Evolutionary conservation across 2,888 invertebrate genomes (phyloP).

Genomic region (Ennomos fuscantarius): DNA sequence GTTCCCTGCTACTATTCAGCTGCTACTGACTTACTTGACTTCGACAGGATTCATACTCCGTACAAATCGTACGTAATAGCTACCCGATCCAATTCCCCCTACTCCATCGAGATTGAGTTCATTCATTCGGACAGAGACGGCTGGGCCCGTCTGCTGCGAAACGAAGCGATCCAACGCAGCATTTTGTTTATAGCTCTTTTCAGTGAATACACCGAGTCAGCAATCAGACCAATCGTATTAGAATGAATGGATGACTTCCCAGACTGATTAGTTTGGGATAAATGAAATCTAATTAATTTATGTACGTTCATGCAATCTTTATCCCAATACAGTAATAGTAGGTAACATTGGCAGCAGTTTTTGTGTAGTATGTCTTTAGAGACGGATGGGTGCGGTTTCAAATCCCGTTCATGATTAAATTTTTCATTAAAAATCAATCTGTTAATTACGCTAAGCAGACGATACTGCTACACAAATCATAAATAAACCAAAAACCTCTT

Average conservation of each 20-base stretch:
- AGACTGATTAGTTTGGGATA: constrained; percentile 48
- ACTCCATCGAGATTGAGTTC: constrained; percentile 67
- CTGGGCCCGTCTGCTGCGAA: constrained; percentile 49
- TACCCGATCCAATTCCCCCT: constrained; percentile 45
- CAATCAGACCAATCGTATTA: constrained; percentile 54
- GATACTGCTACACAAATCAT: too few species aligned
- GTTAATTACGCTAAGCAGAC: too few species aligned
- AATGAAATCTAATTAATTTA: constrained; percentile 25
- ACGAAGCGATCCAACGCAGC: constrained; percentile 62
- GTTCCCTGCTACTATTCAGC: neutral
- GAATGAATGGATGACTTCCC: constrained; percentile 52
- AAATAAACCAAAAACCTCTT: neutral
- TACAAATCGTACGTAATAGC: constrained; percentile 31
- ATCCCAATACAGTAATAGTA: too few species aligned
- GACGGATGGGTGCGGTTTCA: too few species aligned
- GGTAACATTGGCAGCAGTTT: too few species aligned
- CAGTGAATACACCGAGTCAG: constrained; percentile 53
- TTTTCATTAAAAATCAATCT: too few species aligned
- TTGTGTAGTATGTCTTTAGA: neutral
- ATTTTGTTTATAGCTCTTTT: constrained; percentile 60
- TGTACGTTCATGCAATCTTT: neutral
- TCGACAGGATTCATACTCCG: constrained; percentile 12
- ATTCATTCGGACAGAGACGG: constrained; percentile 41
- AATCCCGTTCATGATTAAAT: too few species aligned
- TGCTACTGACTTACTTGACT: constrained; percentile 15